phyloP scores from a whole-genome alignment of 2,797 vertebrate genomes.

The Spondyliosoma cantharus region DNA sequence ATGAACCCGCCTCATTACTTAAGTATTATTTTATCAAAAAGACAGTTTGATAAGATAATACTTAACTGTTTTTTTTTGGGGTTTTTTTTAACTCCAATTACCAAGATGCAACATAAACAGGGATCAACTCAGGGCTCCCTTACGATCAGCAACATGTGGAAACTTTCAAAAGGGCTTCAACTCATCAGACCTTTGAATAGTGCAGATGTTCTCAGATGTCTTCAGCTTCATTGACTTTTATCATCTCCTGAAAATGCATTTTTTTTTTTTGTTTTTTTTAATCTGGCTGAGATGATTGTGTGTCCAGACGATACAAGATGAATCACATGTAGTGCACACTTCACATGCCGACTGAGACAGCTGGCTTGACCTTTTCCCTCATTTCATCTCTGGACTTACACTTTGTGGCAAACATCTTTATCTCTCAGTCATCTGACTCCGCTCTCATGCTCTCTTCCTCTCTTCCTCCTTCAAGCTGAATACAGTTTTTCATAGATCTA shows the following conservation, averaged over 20 bases:
- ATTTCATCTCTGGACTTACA: constrained; percentile 23
- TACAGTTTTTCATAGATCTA: constrained; percentile 8
- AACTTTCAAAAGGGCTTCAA: not conserved
- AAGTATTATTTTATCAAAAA: not conserved
- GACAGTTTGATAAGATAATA: not conserved
- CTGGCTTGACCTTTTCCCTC: constrained; percentile 31
- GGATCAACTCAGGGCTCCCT: not conserved
- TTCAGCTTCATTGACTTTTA: not conserved
- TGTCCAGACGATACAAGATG: not conserved
- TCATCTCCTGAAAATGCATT: not conserved
- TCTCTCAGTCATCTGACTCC: constrained; percentile 15
- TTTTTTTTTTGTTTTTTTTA: not conserved
- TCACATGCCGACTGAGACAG: constrained; percentile 24
- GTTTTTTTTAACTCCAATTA: no score
- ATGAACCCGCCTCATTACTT: not conserved
- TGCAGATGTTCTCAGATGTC: not conserved
- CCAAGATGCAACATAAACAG: not conserved
- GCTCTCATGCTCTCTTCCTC: constrained; percentile 31
- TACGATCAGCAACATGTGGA: not conserved
- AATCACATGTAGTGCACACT: not conserved
- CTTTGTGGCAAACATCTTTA: constrained; percentile 13
- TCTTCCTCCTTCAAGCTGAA: constrained; percentile 15
- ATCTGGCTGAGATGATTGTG: not conserved
- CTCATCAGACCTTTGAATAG: not conserved
- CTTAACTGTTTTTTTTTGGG: no score